These are phyloP conservation scores for Hystrix brachyura DNA, from an alignment of 2,113 vertebrate species.

Conservation along the genomic window DNA sequence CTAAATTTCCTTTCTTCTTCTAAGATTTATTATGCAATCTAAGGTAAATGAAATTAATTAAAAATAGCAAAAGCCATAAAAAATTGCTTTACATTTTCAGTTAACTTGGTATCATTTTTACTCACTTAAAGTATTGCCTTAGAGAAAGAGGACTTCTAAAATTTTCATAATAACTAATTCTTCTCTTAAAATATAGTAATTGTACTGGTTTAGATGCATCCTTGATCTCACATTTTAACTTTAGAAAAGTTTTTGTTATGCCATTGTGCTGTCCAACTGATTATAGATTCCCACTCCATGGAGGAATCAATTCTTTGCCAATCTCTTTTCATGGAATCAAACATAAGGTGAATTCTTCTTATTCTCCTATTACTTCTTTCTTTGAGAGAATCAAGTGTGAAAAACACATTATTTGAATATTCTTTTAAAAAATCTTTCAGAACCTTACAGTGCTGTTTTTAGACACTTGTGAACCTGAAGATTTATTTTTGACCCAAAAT, in stretches of 20 bases:
- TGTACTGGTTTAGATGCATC: not conserved
- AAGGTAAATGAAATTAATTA: constrained; percentile 64
- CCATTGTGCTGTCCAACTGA: not conserved
- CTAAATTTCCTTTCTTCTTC: constrained; percentile 38
- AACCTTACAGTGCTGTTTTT: not conserved
- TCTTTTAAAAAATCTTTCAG: constrained; percentile 27
- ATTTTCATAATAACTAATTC: not conserved
- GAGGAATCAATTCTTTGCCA: not conserved
- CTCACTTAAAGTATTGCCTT: not conserved
- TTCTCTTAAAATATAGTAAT: not conserved
- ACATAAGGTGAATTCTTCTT: not conserved
- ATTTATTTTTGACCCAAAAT: constrained; percentile 21
- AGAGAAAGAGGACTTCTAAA: not conserved
- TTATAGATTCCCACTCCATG: not conserved
- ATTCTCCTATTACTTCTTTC: not conserved
- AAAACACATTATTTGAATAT: not conserved
- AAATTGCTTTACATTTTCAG: constrained; percentile 20
- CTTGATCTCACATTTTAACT: not conserved
- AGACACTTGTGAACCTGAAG: not conserved
- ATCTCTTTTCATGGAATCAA: not conserved
- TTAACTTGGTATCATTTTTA: not conserved
- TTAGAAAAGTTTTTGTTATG: not conserved
- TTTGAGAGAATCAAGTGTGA: not conserved
- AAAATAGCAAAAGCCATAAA: constrained; percentile 7
- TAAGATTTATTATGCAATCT: constrained; percentile 16